Percentiles rank a stretch among this genome's conserved stretches.
phyloP scores from a whole-genome alignment of 1,140 invertebrate species.

The Aleiodes sp. region DNA sequence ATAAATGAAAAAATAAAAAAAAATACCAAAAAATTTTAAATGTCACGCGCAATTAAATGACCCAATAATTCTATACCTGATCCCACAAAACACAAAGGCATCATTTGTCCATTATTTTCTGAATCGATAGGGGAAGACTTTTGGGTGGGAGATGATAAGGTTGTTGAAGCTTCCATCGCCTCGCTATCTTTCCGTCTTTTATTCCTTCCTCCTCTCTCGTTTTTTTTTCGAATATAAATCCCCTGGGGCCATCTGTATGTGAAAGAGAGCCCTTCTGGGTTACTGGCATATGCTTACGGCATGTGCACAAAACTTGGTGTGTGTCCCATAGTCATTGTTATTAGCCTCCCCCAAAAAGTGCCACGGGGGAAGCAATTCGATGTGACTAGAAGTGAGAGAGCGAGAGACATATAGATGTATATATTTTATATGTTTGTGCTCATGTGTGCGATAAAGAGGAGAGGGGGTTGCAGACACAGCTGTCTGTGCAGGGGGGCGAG shows the following conservation, averaged over 20 bases:
- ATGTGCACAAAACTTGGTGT: conserved; percentile 43
- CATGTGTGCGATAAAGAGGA: conserved; percentile 12
- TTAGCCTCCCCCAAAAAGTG: conserved; percentile 48
- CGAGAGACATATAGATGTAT: conserved; percentile 19
- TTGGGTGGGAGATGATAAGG: conserved; percentile 15
- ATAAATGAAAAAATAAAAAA: no score
- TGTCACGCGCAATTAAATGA: not conserved
- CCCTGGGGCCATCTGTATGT: conserved; percentile 48
- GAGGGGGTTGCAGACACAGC: conserved; percentile 34
- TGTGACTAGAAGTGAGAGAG: conserved; percentile 14
- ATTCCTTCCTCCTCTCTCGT: no score
- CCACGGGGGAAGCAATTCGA: conserved; percentile 12
- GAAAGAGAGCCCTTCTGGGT: conserved; percentile 19
- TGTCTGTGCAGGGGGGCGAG: conserved; percentile 39
- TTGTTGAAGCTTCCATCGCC: not conserved
- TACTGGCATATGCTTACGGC: conserved; percentile 49
- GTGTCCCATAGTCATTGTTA: conserved; percentile 50
- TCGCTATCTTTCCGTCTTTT: not conserved
- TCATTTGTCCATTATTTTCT: conserved; percentile 1
- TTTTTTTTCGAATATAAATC: conserved; percentile 1
- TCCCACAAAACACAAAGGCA: not conserved
- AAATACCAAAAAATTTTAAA: no score
- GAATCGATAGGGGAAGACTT: not conserved
- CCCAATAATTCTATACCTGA: not conserved
- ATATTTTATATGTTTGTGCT: no score